These are phyloP conservation scores for Macquaria ambigua DNA, from an alignment of 2,113 vertebrate species.

Conservation along the genomic window DNA sequence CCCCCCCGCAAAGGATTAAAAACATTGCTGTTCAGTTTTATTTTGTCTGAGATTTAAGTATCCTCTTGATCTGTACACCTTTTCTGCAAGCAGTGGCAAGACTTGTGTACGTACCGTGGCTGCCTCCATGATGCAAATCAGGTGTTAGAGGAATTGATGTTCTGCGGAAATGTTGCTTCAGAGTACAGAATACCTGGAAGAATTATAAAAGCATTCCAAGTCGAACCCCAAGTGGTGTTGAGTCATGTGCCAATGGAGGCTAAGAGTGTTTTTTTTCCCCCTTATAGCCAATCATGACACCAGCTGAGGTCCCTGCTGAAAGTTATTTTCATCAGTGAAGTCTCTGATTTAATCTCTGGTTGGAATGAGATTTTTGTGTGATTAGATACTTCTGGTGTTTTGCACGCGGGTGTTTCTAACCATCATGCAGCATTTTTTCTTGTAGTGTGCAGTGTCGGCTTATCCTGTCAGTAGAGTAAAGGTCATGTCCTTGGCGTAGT, in stretches of 20 bases:
- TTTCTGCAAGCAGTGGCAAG: background rate
- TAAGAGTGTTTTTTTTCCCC: background rate
- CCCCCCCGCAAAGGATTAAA: background rate
- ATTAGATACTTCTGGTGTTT: background rate
- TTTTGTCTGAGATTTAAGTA: background rate
- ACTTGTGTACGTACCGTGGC: no score
- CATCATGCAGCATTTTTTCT: background rate
- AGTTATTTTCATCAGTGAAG: constrained; percentile 9
- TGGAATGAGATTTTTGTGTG: background rate
- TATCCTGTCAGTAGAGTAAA: background rate
- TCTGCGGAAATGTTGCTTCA: background rate
- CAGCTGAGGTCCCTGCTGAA: background rate
- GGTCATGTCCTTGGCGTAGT: background rate
- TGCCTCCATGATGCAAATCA: background rate
- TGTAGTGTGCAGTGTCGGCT: background rate
- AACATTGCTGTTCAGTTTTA: background rate
- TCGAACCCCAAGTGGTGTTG: background rate
- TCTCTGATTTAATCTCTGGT: background rate
- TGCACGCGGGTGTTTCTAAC: constrained; percentile 1
- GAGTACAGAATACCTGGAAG: background rate
- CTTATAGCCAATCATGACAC: background rate
- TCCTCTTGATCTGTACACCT: background rate
- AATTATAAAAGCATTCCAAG: background rate
- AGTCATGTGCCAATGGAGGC: background rate
- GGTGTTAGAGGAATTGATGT: background rate